A percentile compares a stretch with the other conserved stretches of the same genome.
These are phyloP conservation scores for Troides helena DNA, from an alignment of 2,888 invertebrate genomes.

Conservation along the genomic window DNA sequence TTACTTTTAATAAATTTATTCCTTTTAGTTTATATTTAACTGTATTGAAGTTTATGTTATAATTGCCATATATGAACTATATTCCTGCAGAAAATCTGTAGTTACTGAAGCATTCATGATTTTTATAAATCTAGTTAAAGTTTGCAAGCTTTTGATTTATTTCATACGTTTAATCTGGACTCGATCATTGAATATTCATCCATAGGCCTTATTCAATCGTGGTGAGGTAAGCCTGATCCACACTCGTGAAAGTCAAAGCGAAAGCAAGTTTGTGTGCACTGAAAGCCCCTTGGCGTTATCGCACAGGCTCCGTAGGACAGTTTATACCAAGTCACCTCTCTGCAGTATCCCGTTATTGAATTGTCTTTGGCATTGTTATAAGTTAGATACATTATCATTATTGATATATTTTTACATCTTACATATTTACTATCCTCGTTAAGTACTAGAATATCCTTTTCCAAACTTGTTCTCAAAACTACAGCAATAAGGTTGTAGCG, in stretches of 20 bases:
- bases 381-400: background rate
- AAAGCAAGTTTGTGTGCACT: constrained; percentile 63
- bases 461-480: too few relatives aligned
- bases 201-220: constrained; percentile 60
- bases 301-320: constrained; percentile 24
- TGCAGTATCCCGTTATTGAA: background rate
- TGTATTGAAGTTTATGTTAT: too few relatives aligned
- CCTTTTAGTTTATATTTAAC: too few relatives aligned
- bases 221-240: constrained; percentile 57
- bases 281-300: constrained; percentile 64
- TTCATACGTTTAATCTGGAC: constrained; percentile 55
- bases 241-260: constrained; percentile 64
- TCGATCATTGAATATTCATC: constrained; percentile 65
- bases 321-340: constrained; percentile 13
- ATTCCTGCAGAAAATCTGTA: too few relatives aligned
- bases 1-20: too few relatives aligned
- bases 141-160: constrained; percentile 44
- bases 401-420: background rate
- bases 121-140: constrained; percentile 39
- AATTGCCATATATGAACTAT: too few relatives aligned
- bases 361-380: background rate
- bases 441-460: too few relatives aligned
- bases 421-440: too few relatives aligned
- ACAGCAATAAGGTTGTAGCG: too few relatives aligned
- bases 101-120: constrained; percentile 32